Evolutionary conservation across 2,888 invertebrate genomes (phyloP), one percentile per base, ranked within the genome.

Genomic region (Coleophora flavipennella): DNA sequence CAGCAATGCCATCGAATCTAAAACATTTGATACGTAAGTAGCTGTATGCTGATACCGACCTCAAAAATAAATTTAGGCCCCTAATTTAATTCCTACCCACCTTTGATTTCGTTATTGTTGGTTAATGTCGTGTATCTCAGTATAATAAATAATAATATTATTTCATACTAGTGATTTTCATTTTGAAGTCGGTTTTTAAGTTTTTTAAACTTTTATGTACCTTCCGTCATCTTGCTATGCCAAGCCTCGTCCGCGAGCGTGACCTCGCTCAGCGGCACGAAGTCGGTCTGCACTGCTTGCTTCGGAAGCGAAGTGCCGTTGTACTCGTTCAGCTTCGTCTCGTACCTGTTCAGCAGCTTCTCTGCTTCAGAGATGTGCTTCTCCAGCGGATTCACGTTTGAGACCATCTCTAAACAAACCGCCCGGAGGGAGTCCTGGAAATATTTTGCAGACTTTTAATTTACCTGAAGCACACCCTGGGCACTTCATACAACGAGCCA

Each of bases 281-380:
- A 64, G 48, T 81, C 83, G 0, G 76, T 71, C 42, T 67, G 77
- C 35, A 68, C 63, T 33, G 50, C 58, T 20, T 20, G 20, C 20
- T 20, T 20, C 20, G 20, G 20, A 20, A 20, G 20, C 20, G 20
- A 4, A 12, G 70, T 81, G 1, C 55, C 65, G 45, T 79, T 78
- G 55, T 70, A 78, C 49, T 89, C 88, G 33, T 75, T 81, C 33
- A 89, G 59, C 50, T 87, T 88, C 38, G 77, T 65, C 51, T 88
- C 88, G 51, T 87, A 89, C 50, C 86, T 88, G 45, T 75, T 85
- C 28, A 89, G 64, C 2, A 89, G 62, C 43, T 85, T 79, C 61
- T 88, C 88, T 1, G 87, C 86, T 8, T 85, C 74, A 0, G 69
- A 59, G 35, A 85, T 70, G 44, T 85, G 80, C 38, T 73, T 75